Evolutionary conservation across 2,888 invertebrate genomes (phyloP), one percentile per base, ranked within the genome.

Genomic region (Eudemis profundana): DNA sequence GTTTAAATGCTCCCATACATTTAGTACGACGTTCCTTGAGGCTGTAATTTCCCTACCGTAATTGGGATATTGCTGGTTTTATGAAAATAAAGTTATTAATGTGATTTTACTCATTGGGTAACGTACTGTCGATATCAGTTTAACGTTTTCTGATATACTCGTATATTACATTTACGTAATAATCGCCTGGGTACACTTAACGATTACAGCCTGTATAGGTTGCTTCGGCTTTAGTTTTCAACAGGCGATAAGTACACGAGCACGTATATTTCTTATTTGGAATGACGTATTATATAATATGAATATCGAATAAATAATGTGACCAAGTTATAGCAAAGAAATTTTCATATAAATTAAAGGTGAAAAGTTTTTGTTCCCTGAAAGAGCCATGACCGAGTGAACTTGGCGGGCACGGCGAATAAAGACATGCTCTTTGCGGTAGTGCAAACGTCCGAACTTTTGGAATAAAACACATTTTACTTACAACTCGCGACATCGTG

Each of bases 331-430:
- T 71, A 71, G 74, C 73, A 69, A 78, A 80, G 77, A 82, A 84
- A 86, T 86, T 85, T 85, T 86, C 86, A 86, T 86, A 85, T 86
- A 86, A 86, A 87, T 86, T 81, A 85, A 83, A 77, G 78, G 82
- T 79, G 76, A 72, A 81, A 84, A 83, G 78, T 85, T 85, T 73
- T 76, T 75, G 76, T 77, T 78, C 75, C 74, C 74, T 73, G 76
- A 74, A 82, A 79, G 78, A 78, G 78, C 77, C 73, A 72, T 73
- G 75, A 75, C 72, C 72, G 73, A 71, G 71, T 75, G 78, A 82
- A 83, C 81, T 83, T 83, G 78, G 72, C 67, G 66, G 74, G 74
- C 74, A 78, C 78, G 83, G 81, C 82, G 40, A 65, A 46, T 53
- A 82, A 40, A 62, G 27, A 50, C 42, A 17, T 42, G 56, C 17